Evolutionary conservation across 2,113 vertebrate species (phyloP), one percentile per base, ranked within the genome.

Genomic region (Microcebus jonahi): DNA sequence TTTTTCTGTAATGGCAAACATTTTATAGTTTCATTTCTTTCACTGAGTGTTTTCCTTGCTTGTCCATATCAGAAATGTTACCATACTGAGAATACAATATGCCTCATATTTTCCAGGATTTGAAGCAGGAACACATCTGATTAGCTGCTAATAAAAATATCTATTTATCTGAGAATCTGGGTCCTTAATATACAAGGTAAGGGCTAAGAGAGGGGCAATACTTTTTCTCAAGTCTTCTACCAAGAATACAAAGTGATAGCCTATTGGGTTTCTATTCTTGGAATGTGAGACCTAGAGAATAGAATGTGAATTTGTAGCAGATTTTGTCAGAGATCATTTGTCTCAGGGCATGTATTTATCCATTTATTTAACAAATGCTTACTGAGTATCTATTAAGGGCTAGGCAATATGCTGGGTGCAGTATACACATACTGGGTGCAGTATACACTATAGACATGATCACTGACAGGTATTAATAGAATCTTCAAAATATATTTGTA

Each of bases 401-500:
- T 65, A 53, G 34, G 9, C 20, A 34, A 18, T 68, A n/a, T 70
- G 3, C 9, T 80, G 68, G 2, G 15, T 36, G 5, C 14, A 53
- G 1, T 45, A 12, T 73, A 59, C 76, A 34, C 1, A 86, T 34
- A 45, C 45, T 45, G 45, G 45, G 45, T 45, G 45, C 48, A 57
- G 20, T 91, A 89, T 82, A n/a, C 2, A 71, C n/a, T 82, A 71
- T 13, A 92, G 25, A n/a, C 18, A 68, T 29, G 3, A 15, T 77
- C 29, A 65, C 11, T 59, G 61, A 82, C 14, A 90, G 53, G 39
- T 31, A 75, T 80, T 90, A 88, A 63, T 70, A 85, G 9, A 87
- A 67, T 88, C 68, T 91, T 68, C 21, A 50, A 90, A 92, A 83
- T 94, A 42, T 11, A 68, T 75, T 80, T 84, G 17, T 90, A 85